Evolutionary conservation across 2,797 vertebrate species (phyloP), one percentile per base, ranked within the genome.

Genomic region (Enteromius thamalakanensis): DNA sequence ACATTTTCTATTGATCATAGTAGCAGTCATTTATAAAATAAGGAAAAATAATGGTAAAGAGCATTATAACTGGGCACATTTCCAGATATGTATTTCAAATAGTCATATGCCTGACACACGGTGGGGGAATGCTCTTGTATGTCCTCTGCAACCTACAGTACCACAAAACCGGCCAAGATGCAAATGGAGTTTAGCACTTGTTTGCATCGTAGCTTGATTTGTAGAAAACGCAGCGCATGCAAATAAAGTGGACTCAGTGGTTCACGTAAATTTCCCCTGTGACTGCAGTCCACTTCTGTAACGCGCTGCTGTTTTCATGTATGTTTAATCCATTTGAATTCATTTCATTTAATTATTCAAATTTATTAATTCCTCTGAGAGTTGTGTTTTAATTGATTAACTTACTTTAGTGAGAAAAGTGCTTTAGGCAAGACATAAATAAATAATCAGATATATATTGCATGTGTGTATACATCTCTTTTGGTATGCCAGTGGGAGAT

Each of bases 281-380:
- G 70, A 75, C 42, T 81, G 34, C n/a, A 53, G 64, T 37, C 47
- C 10, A 45, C 34, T 71, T 71, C 15, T 62, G n/a, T 47, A 65
- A 60, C 14, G 4, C 3, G 7, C 8, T 51, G 12, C 69, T 65
- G 23, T 51, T 74, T 51, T 64, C 9, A 72, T 62, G 51, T 40
- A 51, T 51, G 80, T 65, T 81, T 74, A 74, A 81, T 81, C 12
- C 23, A n/a, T 69, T 53, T 26, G 40, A 51, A 65, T 67, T 69
- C 2, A 69, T 80, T 49, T 72, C 0, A 11, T 40, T 68, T 40
- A 69, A 80, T 80, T 23, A 80, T 55, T 80, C 12, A 80, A 26
- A 34, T 55, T 40, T 80, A 19, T 53, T n/a, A 55, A 53, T 23
- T 40, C 32, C 64, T 17, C 47, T 53, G 64, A 26, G 64, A 69